Evolutionary conservation across 2,113 vertebrate genomes (phyloP).

Genomic region (Phalacrocorax aristotelis): DNA sequence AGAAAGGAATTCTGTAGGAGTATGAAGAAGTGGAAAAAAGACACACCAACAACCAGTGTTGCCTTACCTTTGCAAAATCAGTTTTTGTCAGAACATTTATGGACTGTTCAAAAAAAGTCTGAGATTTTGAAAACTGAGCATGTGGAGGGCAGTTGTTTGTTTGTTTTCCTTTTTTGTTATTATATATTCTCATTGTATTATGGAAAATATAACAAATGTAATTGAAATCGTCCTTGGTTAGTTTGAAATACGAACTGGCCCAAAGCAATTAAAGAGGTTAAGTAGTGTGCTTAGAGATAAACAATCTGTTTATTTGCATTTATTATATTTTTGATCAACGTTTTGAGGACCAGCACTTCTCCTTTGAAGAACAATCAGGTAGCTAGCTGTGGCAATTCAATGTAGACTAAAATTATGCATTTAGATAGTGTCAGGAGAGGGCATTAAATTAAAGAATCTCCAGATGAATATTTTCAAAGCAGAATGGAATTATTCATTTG

Average conservation of each 20-base stretch:
- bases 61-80: background rate
- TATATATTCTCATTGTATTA: background rate
- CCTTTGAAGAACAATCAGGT: background rate
- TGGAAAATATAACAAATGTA: background rate
- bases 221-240: background rate
- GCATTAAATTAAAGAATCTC: background rate
- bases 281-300: background rate
- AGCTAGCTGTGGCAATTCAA: background rate
- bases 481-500: background rate
- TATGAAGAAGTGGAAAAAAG: background rate
- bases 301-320: background rate
- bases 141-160: rapidly evolving
- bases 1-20: background rate
- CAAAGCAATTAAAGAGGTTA: background rate
- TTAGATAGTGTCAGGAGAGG: background rate
- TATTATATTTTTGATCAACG: background rate
- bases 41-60: background rate
- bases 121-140: background rate
- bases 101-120: background rate
- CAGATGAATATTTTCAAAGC: background rate
- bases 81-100: background rate
- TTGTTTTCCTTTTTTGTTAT: background rate
- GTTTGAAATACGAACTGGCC: background rate
- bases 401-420: background rate
- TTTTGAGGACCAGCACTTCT: background rate